Conservation (phyloP, 53 echinoderm and acorn worm species). For the Zoroaster sp. region DNA sequence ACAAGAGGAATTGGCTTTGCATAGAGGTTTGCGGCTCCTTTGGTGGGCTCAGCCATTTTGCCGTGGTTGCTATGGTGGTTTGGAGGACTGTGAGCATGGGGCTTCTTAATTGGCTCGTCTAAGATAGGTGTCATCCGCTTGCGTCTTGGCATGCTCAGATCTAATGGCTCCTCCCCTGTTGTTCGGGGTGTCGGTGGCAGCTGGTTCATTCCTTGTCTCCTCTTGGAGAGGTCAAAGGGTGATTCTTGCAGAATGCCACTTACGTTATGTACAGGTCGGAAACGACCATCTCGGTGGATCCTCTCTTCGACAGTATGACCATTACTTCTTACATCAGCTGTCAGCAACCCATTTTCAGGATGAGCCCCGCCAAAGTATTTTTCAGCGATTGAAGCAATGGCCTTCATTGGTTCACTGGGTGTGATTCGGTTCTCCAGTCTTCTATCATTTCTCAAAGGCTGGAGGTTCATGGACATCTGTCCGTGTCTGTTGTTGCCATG, state of each 20-base stretch:
- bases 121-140: conserved; percentile 30
- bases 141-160: conserved; percentile 74
- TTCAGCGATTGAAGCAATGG: conserved; percentile 84
- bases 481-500: conserved; percentile 36
- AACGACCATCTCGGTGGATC: background rate
- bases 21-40: conserved; percentile 57
- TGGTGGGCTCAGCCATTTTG: conserved; percentile 25
- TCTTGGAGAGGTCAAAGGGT: conserved; percentile 78
- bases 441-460: background rate
- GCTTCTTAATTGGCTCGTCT: conserved; percentile 40
- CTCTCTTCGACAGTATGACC: conserved; percentile 2
- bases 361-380: conserved; percentile 71
- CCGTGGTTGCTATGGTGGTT: conserved; percentile 1
- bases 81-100: conserved; percentile 36
- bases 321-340: conserved; percentile 19
- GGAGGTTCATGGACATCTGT: background rate
- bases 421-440: conserved; percentile 41
- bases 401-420: conserved; percentile 83
- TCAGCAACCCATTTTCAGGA: conserved; percentile 56
- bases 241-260: conserved; percentile 31
- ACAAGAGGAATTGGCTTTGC: conserved; percentile 68
- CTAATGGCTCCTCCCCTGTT: conserved; percentile 80
- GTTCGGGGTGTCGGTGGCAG: background rate
- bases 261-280: background rate
- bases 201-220: conserved; percentile 1